Evolutionary conservation across 2,888 invertebrate genomes (phyloP), one percentile per base, ranked within the genome.

Genomic region (Cotesia congregata): DNA sequence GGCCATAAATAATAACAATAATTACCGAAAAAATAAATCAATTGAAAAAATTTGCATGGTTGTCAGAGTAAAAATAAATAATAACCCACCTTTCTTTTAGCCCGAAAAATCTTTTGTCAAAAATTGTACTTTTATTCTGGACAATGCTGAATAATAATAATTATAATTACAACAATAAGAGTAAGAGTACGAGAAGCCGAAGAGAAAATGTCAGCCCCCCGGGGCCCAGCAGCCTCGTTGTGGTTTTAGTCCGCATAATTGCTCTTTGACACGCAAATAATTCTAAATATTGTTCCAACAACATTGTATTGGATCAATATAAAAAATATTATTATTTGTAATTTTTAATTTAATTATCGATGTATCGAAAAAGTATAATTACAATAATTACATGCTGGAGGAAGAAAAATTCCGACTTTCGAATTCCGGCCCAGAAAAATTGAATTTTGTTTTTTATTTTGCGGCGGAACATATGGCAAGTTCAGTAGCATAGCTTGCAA

Each of bases 251-350:
- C 7, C 38, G 30, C 9, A 65, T 87, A 85, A 87, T 85, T 84
- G 83, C 82, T 83, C 85, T 86, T 85, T 80, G 87, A 85, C 88
- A 87, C 87, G 87, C 88, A 85, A 87, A 83, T 86, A 80, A 81
- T 79, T 81, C 86, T 88, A 88, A 87, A 50, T 50, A 50, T 50
- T 30, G 30, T 3, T 3, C 7, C 50, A 50, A 50, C 50, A 50
- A 50, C 50, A 50, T 6, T 0, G 50, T 50, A 50, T 12, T 50
- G 12, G 7, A 50, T 41, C 6, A 12, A 50, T 50, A 50, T 12
- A 50, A 12, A 12, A 50, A 50, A 30, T 30, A 30, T 20, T n/a
- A n/a, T n/a, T 30, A 3, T 30, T 30, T 30, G 1, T 20, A 20
- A 20, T 30, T 30, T 30, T 3, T 30, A 30, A 30, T 30, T 30